Evolutionary conservation across 2,113 vertebrate species (phyloP).

Genomic region (Cervus canadensis): DNA sequence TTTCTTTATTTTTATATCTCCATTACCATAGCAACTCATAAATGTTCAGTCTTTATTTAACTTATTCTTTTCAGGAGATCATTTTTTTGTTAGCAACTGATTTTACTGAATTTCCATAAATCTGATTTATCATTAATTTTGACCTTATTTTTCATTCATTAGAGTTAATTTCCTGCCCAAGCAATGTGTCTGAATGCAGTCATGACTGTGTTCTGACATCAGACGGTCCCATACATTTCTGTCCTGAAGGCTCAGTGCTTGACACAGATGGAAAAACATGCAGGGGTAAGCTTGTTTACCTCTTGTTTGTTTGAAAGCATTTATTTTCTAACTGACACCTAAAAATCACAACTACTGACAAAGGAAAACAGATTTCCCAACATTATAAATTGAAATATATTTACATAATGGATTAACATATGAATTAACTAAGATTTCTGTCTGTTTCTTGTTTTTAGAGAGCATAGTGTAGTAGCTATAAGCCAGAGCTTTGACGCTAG

Average conservation of each 20-base stretch:
- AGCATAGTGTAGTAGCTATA: background rate
- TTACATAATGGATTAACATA: background rate
- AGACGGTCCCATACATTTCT: constrained; percentile 86
- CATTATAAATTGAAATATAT: background rate
- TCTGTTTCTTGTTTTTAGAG: background rate
- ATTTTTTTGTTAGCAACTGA: background rate
- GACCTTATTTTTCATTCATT: constrained; percentile 41
- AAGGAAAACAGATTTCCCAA: background rate
- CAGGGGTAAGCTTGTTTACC: constrained; percentile 81
- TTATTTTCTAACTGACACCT: background rate
- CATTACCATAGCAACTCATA: background rate
- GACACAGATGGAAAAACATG: constrained; percentile 86
- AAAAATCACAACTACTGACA: background rate
- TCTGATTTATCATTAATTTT: background rate
- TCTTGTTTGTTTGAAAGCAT: constrained; percentile 1
- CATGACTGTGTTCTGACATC: constrained; percentile 86
- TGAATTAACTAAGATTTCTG: background rate
- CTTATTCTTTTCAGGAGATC: background rate
- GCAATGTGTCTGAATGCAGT: constrained; percentile 82
- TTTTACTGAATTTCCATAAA: background rate
- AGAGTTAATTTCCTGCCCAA: constrained; percentile 87
- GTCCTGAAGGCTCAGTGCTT: constrained; percentile 89
- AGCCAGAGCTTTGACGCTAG: background rate
- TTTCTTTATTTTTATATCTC: background rate
- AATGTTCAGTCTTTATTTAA: constrained; percentile 1